These are phyloP conservation scores for Drosophila arizonae DNA, from an alignment of 1,140 invertebrate genomes.

Conservation along the genomic window DNA sequence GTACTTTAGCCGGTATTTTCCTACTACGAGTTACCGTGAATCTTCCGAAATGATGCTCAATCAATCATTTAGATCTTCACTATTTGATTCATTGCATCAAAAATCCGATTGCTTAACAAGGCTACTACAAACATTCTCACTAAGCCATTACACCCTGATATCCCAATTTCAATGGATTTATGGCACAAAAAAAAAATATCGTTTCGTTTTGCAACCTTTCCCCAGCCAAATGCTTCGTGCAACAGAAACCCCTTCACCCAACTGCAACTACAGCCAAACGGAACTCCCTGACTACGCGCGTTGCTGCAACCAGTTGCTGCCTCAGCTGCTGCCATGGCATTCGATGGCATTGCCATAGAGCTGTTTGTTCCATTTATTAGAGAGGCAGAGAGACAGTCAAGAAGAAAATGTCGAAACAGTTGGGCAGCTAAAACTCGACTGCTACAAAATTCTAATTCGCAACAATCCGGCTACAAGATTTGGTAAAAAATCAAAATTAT, in stretches of 20 bases:
- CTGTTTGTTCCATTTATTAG: conserved; percentile 77
- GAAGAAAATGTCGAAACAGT: conserved; percentile 59
- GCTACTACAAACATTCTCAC: too few species aligned
- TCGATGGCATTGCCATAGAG: conserved; percentile 58
- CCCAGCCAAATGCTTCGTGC: conserved; percentile 6
- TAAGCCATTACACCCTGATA: too few species aligned
- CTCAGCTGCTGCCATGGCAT: conserved; percentile 46
- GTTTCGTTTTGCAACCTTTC: neutral
- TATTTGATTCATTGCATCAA: too few species aligned
- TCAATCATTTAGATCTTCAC: too few species aligned
- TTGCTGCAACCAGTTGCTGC: conserved; percentile 57
- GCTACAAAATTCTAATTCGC: conserved; percentile 49
- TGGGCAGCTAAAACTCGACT: conserved; percentile 29
- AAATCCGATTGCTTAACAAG: too few species aligned
- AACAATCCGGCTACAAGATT: neutral
- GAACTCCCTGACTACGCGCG: conserved; percentile 40
- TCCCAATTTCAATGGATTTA: too few species aligned
- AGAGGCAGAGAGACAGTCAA: conserved; percentile 49
- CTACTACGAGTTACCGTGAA: too few species aligned
- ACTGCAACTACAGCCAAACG: neutral
- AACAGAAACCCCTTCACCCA: neutral
- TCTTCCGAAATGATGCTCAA: too few species aligned
- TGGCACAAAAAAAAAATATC: neutral
- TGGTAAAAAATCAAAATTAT: neutral
- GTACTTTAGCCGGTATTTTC: too few species aligned